phyloP scores from a whole-genome alignment of 2,113 vertebrate species.

The Panthera leo region DNA sequence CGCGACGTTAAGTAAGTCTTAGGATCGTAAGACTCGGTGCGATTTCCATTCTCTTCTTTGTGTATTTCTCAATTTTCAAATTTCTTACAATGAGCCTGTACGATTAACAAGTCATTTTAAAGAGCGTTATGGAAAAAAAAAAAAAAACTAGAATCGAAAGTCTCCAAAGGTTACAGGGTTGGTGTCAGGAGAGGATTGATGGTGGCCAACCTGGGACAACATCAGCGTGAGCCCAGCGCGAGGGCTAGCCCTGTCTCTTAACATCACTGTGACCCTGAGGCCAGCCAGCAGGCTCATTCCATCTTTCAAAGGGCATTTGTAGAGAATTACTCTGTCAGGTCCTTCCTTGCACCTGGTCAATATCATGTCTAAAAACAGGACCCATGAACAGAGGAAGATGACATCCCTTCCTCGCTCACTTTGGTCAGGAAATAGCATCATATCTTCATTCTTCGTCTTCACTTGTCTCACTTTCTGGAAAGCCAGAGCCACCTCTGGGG shows the following conservation, averaged over 20 bases:
- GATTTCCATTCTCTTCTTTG: background rate
- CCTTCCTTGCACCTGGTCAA: too few species aligned
- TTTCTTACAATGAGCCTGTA: background rate
- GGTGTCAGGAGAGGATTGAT: background rate
- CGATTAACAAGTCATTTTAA: background rate
- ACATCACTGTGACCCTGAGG: background rate
- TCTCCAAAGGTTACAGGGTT: fast-evolving
- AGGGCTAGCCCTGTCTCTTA: background rate
- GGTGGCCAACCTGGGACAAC: too few species aligned
- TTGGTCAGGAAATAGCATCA: background rate
- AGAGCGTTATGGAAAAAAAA: too few species aligned
- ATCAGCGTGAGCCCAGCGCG: fast-evolving
- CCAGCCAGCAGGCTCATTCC: background rate
- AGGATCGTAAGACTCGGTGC: background rate
- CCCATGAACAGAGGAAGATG: fast-evolving
- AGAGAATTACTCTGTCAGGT: fast-evolving
- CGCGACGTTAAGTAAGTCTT: fast-evolving
- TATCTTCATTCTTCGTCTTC: background rate
- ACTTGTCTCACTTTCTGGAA: background rate
- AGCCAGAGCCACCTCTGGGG: background rate
- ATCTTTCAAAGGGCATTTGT: background rate
- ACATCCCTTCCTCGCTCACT: fast-evolving
- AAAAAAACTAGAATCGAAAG: background rate
- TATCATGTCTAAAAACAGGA: background rate
- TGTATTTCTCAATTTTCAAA: background rate